Evolutionary conservation across 2,888 invertebrate species (phyloP).

Genomic region (Tenthredo livida): DNA sequence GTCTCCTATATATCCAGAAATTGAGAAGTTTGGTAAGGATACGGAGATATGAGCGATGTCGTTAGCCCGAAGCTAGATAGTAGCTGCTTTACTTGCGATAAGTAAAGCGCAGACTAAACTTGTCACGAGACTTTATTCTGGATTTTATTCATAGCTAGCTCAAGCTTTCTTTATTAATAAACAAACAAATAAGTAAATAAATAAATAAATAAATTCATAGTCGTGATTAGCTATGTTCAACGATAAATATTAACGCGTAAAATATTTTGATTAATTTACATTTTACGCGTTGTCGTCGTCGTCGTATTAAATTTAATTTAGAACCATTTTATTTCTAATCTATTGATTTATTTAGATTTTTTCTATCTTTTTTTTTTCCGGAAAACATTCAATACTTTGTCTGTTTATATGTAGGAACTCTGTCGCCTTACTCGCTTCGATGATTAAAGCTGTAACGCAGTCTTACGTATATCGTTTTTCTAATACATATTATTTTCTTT

Average conservation of each 20-base stretch:
- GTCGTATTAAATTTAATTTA: not conserved
- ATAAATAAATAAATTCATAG: not conserved
- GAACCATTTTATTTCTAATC: not conserved
- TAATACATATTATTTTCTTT: not conserved
- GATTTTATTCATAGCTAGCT: slow-evolving; percentile 2
- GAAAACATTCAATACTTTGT: not conserved
- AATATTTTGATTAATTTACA: not conserved
- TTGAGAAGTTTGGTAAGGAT: slow-evolving; percentile 89
- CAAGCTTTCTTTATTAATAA: slow-evolving; percentile 13
- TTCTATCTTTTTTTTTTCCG: not conserved
- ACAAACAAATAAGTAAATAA: not conserved
- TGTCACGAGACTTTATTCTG: not conserved
- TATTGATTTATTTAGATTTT: not conserved
- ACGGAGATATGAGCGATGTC: slow-evolving; percentile 86
- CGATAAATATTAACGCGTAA: not conserved
- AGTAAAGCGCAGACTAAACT: slow-evolving; percentile 15
- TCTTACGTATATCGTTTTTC: not conserved
- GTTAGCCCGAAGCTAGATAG: not conserved
- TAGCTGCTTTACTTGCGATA: slow-evolving; percentile 13
- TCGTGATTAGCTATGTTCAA: not conserved
- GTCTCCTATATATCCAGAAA: slow-evolving; percentile 91
- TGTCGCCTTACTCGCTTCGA: not conserved
- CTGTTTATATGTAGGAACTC: slow-evolving; percentile 17
- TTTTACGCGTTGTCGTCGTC: too few relatives aligned
- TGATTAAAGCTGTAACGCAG: slow-evolving; percentile 23